Conservation (phyloP, 2,888 invertebrate species). For the Polydrusus cervinus region DNA sequence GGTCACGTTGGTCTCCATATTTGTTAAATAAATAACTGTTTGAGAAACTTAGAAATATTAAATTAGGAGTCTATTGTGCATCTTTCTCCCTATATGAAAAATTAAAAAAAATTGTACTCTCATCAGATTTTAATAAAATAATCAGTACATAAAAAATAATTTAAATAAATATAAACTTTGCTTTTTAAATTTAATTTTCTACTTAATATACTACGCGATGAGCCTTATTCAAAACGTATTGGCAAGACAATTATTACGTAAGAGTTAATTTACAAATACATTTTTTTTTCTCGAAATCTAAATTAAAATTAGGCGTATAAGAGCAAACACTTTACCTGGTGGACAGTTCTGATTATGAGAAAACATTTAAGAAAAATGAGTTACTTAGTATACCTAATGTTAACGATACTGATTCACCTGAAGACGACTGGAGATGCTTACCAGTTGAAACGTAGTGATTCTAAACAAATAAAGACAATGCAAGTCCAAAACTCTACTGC, state of each 20-base stretch:
- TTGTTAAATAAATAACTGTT: too few relatives aligned
- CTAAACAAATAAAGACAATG: too few relatives aligned
- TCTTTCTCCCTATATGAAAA: constrained; percentile 13
- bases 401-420: too few relatives aligned
- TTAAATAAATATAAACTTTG: constrained; percentile 35
- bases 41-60: too few relatives aligned
- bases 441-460: too few relatives aligned
- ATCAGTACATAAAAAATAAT: constrained; percentile 51
- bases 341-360: too few relatives aligned
- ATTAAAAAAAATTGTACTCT: constrained; percentile 54
- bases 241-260: constrained; percentile 12
- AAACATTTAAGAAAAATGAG: too few relatives aligned
- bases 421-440: too few relatives aligned
- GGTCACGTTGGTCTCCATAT: too few relatives aligned
- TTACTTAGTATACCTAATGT: too few relatives aligned
- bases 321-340: too few relatives aligned
- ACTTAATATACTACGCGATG: constrained; percentile 7
- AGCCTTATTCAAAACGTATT: constrained; percentile 17
- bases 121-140: constrained; percentile 50
- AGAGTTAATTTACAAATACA: constrained; percentile 1
- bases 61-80: constrained; percentile 4
- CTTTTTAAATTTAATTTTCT: not conserved
- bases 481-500: too few relatives aligned
- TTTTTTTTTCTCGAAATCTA: not conserved
- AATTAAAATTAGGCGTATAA: not conserved